Conservation (phyloP, 2,888 invertebrate genomes). For the Pristionchus maxplancki region DNA sequence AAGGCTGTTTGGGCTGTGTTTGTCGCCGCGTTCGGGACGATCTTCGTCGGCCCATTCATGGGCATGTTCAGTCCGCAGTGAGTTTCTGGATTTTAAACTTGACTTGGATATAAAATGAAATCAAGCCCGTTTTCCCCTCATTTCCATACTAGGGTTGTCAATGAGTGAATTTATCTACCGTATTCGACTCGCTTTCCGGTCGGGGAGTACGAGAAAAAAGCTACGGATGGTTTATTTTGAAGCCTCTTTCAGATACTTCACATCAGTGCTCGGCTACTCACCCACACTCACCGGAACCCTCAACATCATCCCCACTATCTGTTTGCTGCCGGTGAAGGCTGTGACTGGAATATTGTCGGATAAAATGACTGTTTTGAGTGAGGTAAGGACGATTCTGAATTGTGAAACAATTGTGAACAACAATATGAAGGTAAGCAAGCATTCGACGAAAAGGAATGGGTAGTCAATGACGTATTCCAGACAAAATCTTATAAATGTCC, state of each 20-base stretch:
- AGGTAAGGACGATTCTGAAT: no score
- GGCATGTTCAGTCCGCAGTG: constrained; percentile 1
- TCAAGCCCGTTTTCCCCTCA: not conserved
- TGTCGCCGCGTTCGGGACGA: not conserved
- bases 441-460: no score
- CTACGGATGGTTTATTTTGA: no score
- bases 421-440: no score
- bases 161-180: not conserved
- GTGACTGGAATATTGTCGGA: not conserved
- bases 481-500: no score
- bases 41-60: constrained; percentile 5
- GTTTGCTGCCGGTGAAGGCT: not conserved
- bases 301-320: not conserved
- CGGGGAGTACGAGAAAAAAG: no score
- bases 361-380: not conserved
- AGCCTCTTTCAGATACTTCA: constrained; percentile 35
- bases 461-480: no score
- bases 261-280: not conserved
- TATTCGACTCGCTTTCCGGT: no score
- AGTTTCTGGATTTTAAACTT: no score
- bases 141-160: not conserved
- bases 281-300: not conserved
- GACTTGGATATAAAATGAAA: no score
- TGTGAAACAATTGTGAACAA: no score
- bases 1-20: not conserved